phyloP scores from a whole-genome alignment of 2,797 vertebrate genomes.

The Craterocephalus amniculus region DNA sequence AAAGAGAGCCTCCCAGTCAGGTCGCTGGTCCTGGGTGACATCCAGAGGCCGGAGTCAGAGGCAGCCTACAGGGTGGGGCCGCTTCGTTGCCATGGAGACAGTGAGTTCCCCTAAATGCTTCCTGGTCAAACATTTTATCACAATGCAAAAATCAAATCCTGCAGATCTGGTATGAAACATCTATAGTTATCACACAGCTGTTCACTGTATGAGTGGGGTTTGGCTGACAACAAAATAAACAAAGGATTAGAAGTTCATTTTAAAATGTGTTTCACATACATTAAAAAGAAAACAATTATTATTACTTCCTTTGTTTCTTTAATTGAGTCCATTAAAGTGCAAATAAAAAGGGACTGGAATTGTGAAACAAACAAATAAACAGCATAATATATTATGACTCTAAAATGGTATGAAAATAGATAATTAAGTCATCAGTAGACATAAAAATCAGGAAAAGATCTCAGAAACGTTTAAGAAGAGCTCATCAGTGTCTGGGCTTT shows the following conservation, averaged over 20 bases:
- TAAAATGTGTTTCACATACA: not conserved
- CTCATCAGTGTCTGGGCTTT: no score
- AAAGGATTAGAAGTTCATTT: no score
- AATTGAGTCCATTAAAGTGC: not conserved
- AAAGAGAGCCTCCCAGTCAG: constrained; percentile 91
- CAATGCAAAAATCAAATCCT: not conserved
- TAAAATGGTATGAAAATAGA: no score
- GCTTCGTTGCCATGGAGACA: constrained; percentile 90
- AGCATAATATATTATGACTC: not conserved
- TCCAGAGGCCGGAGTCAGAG: constrained; percentile 87
- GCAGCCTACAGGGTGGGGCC: constrained; percentile 90
- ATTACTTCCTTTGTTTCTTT: no score
- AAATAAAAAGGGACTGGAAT: not conserved
- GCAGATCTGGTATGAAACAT: not conserved
- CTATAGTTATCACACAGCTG: not conserved
- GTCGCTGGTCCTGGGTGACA: constrained; percentile 89
- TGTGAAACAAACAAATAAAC: not conserved
- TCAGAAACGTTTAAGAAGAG: no score
- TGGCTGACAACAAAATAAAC: not conserved
- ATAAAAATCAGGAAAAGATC: no score
- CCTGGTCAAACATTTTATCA: not conserved
- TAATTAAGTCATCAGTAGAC: not conserved
- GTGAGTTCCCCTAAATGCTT: constrained; percentile 81
- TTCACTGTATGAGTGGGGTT: no score
- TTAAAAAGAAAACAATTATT: no score